phyloP scores from a whole-genome alignment of 2,888 invertebrate genomes.

The Drosophila anomalata region DNA sequence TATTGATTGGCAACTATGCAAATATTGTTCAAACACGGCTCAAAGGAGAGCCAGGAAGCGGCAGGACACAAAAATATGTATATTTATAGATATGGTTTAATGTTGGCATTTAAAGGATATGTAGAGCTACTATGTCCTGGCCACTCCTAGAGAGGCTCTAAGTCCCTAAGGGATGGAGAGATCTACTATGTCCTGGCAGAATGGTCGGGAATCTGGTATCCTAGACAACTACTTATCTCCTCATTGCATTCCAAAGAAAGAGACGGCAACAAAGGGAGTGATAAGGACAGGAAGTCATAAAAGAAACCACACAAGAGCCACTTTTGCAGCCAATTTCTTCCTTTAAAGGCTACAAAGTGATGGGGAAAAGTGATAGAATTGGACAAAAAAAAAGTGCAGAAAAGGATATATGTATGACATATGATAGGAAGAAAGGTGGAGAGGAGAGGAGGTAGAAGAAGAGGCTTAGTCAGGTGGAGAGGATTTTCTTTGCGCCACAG shows the following conservation, averaged over 20 bases:
- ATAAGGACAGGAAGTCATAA: background rate
- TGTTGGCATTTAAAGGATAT: background rate
- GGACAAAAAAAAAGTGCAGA: no score
- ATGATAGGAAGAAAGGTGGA: background rate
- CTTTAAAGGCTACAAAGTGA: background rate
- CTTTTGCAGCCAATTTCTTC: background rate
- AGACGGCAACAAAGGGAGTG: background rate
- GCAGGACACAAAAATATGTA: background rate
- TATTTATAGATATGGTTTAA: background rate
- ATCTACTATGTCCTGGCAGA: no score
- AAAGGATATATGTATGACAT: background rate
- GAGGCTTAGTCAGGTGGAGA: background rate
- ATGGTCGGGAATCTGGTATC: no score
- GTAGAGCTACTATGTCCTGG: background rate
- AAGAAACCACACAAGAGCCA: background rate
- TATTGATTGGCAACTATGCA: conserved; percentile 2
- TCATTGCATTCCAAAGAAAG: background rate
- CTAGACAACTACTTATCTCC: background rate
- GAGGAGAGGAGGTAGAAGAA: background rate
- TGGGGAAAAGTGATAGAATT: background rate
- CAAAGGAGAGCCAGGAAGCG: background rate
- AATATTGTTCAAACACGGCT: conserved; percentile 3
- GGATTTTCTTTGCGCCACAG: background rate
- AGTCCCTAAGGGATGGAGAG: no score
- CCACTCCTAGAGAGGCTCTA: no score